Evolutionary conservation across 2,113 vertebrate species (phyloP).

Genomic region (Etheostoma spectabile): DNA sequence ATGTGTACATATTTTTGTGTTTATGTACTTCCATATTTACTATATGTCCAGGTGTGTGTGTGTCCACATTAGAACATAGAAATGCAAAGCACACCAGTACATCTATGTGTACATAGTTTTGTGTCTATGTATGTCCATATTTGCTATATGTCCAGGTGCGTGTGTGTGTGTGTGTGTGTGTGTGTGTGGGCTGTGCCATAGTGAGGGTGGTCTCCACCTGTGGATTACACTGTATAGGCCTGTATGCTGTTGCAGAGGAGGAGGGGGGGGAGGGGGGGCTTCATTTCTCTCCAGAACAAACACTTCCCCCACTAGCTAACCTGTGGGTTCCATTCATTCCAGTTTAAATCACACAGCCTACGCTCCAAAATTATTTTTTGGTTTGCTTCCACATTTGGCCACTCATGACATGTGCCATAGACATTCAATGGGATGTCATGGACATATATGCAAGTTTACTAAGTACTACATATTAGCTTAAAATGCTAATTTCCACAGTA

Average conservation of each 20-base stretch:
- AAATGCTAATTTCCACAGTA: not conserved
- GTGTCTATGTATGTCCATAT: constrained; percentile 20
- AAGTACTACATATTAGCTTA: not conserved
- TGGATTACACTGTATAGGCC: constrained; percentile 25
- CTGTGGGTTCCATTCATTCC: constrained; percentile 50
- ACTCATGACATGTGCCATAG: not conserved
- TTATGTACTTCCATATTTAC: constrained; percentile 14
- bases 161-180: not conserved
- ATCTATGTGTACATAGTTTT: constrained; percentile 35
- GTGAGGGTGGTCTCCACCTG: constrained; percentile 72
- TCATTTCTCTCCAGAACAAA: constrained; percentile 13
- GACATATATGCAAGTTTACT: not conserved
- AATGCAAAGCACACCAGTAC: not conserved
- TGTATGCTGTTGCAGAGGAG: constrained; percentile 19
- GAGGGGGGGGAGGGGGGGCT: not conserved
- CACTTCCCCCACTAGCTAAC: constrained; percentile 26
- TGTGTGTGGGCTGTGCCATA: constrained; percentile 10
- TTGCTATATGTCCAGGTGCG: constrained; percentile 29
- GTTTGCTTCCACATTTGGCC: constrained; percentile 13
- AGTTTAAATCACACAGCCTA: constrained; percentile 20
- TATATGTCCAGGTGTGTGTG: constrained; percentile 33
- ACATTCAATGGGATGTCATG: constrained; percentile 16
- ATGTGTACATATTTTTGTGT: constrained; percentile 36
- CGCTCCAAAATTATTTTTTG: constrained; percentile 3
- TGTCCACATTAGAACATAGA: constrained; percentile 14